phyloP scores from a whole-genome alignment of 2,888 invertebrate genomes.

The Drosophila cognata region DNA sequence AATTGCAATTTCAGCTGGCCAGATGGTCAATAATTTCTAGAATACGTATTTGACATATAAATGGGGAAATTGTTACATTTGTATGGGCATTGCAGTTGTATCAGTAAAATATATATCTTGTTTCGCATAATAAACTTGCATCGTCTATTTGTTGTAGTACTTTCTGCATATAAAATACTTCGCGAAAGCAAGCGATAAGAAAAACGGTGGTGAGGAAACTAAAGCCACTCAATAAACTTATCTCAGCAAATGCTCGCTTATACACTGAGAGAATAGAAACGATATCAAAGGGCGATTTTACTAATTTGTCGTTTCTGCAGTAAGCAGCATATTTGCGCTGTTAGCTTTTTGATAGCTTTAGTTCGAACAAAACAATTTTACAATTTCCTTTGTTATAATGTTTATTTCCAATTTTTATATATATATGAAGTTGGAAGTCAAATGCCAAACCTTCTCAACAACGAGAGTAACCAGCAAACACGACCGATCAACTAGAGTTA shows the following conservation, averaged over 20 bases:
- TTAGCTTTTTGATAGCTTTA: no score
- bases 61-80: neutral
- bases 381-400: no score
- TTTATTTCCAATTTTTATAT: no score
- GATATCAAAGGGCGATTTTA: neutral
- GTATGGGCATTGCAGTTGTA: neutral
- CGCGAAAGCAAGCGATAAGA: neutral
- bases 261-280: neutral
- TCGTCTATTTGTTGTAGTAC: neutral
- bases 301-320: neutral
- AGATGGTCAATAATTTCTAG: constrained; percentile 31
- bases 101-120: neutral
- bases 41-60: neutral
- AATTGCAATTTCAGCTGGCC: constrained; percentile 43
- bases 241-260: neutral
- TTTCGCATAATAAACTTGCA: neutral
- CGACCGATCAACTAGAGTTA: no score
- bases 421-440: no score
- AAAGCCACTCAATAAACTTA: neutral
- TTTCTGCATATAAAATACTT: neutral
- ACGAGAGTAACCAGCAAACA: no score
- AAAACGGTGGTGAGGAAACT: neutral
- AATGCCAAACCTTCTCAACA: no score
- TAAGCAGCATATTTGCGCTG: neutral
- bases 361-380: no score